Percentiles rank a stretch among this genome's conserved stretches.
Conservation (phyloP, 92 coral and sea anemone genomes). For the Muricea muricata region DNA sequence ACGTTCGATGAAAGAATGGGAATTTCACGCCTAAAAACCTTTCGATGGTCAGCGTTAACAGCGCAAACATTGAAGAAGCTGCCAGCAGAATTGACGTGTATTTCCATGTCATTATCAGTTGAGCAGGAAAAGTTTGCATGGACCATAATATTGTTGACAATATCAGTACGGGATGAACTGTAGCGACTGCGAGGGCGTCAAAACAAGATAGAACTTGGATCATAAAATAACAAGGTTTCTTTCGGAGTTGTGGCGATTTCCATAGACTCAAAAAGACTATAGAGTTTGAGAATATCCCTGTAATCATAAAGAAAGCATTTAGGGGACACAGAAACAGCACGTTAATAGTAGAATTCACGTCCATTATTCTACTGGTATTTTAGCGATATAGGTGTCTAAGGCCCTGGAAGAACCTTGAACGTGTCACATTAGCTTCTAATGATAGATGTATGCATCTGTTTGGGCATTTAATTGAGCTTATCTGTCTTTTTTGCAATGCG, state of each 20-base stretch:
- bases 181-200: background rate
- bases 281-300: background rate
- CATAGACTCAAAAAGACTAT: background rate
- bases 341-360: background rate
- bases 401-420: no score
- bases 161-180: background rate
- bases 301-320: background rate
- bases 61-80: background rate
- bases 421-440: no score
- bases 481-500: no score
- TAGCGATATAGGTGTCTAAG: no score
- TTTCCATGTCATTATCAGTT: background rate
- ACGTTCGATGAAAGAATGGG: background rate
- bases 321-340: background rate
- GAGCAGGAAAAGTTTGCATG: background rate
- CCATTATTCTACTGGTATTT: no score
- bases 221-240: background rate
- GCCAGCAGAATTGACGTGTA: background rate
- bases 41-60: background rate
- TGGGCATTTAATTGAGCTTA: no score
- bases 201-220: background rate
- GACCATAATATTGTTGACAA: background rate
- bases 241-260: background rate
- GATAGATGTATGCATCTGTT: no score
- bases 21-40: background rate